Evolutionary conservation across 2,113 vertebrate species (phyloP).

Genomic region (Mobula hypostoma): DNA sequence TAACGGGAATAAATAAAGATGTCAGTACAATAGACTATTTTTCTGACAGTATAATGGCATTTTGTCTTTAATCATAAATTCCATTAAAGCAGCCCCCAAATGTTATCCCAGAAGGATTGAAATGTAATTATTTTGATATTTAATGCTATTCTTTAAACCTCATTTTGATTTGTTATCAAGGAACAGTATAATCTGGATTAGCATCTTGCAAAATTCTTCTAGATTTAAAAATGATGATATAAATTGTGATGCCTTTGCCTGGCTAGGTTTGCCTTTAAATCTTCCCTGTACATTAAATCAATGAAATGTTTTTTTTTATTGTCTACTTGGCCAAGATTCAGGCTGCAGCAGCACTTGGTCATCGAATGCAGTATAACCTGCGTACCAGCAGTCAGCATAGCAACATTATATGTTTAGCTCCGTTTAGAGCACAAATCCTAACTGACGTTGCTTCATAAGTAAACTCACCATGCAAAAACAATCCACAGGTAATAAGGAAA

Average conservation of each 20-base stretch:
- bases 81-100: background rate
- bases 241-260: background rate
- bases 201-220: slow-evolving; percentile 5
- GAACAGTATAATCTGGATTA: slow-evolving; percentile 26
- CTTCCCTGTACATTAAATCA: background rate
- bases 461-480: background rate
- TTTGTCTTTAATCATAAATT: slow-evolving; percentile 13
- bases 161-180: background rate
- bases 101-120: slow-evolving; percentile 23
- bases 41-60: background rate
- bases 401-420: background rate
- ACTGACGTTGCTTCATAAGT: background rate
- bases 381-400: background rate
- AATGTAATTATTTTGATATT: slow-evolving; percentile 6
- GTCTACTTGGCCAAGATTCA: background rate
- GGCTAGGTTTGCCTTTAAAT: background rate
- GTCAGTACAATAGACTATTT: background rate
- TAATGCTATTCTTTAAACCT: slow-evolving; percentile 1
- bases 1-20: background rate
- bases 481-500: background rate
- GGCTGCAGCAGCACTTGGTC: background rate
- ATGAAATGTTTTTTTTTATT: slow-evolving; percentile 13
- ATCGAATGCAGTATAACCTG: background rate
- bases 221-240: background rate
- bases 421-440: background rate